phyloP scores from a whole-genome alignment of 2,113 vertebrate genomes.

The Myiozetetes cayanensis region DNA sequence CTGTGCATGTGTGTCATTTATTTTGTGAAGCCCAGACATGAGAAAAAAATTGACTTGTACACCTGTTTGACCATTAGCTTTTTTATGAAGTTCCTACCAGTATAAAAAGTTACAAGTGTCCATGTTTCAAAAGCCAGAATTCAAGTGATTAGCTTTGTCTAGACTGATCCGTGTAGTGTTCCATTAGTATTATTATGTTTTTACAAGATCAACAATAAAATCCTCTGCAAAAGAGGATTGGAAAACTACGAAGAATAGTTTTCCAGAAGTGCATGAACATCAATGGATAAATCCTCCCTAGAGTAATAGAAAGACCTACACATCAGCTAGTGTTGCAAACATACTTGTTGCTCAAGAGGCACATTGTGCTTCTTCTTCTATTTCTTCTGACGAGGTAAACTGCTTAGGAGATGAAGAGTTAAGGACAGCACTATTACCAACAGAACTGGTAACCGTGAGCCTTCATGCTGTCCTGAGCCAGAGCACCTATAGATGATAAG shows the following conservation, averaged over 20 bases:
- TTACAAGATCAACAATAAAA: neutral
- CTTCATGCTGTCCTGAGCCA: neutral
- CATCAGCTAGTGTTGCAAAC: neutral
- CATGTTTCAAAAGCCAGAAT: neutral
- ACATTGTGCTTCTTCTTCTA: neutral
- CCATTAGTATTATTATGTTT: neutral
- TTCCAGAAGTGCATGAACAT: neutral
- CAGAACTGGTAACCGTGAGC: neutral
- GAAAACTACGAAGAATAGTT: neutral
- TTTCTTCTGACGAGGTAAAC: neutral
- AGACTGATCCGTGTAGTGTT: neutral
- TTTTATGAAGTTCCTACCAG: neutral
- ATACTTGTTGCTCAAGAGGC: neutral
- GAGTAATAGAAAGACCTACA: neutral
- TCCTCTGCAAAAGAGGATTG: neutral
- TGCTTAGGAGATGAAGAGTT: neutral
- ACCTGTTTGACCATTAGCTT: neutral
- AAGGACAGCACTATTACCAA: neutral
- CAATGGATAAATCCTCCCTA: neutral
- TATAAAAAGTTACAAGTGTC: neutral
- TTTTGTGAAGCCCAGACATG: neutral
- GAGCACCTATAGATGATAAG: neutral
- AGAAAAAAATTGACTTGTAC: neutral
- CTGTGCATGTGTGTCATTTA: neutral
- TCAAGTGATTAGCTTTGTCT: neutral